Conservation (phyloP, 2,888 invertebrate species). For the Leptothorax acervorum region DNA sequence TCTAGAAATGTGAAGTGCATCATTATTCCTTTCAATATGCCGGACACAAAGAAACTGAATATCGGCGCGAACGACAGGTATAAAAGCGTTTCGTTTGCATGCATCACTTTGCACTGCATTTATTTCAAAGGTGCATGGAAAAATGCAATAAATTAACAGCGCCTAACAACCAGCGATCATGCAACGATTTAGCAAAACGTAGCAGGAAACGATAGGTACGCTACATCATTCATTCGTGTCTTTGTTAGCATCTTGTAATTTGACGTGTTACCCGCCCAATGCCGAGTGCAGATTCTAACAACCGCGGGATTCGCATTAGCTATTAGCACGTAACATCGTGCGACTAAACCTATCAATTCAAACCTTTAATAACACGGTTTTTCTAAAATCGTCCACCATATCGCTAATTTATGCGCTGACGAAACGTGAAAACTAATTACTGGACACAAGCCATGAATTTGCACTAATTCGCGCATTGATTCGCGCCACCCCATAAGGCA, state of each 20-base stretch:
- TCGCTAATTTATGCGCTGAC: constrained; percentile 52
- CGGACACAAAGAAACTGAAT: not conserved
- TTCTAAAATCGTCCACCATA: not conserved
- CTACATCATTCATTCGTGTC: constrained; percentile 23
- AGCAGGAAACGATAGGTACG: constrained; percentile 17
- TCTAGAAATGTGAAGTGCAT: not conserved
- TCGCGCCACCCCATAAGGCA: constrained; percentile 49
- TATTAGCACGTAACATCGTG: not conserved
- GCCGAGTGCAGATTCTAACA: constrained; percentile 1
- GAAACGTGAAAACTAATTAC: constrained; percentile 72
- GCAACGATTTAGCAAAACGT: constrained; percentile 51
- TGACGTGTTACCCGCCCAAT: not conserved
- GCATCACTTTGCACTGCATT: constrained; percentile 54
- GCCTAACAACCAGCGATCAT: constrained; percentile 60
- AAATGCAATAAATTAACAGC: constrained; percentile 66
- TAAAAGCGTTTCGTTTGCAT: constrained; percentile 36
- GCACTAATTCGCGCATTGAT: constrained; percentile 66
- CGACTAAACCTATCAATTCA: not conserved
- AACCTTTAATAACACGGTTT: not conserved
- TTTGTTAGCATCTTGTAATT: constrained; percentile 34
- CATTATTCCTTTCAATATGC: not conserved
- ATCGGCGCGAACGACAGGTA: constrained; percentile 16
- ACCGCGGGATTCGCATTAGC: constrained; percentile 7
- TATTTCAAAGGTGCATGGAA: constrained; percentile 57
- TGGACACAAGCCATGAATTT: constrained; percentile 61